Evolutionary conservation across 1,140 invertebrate species (phyloP).

Genomic region (Apis cerana): DNA sequence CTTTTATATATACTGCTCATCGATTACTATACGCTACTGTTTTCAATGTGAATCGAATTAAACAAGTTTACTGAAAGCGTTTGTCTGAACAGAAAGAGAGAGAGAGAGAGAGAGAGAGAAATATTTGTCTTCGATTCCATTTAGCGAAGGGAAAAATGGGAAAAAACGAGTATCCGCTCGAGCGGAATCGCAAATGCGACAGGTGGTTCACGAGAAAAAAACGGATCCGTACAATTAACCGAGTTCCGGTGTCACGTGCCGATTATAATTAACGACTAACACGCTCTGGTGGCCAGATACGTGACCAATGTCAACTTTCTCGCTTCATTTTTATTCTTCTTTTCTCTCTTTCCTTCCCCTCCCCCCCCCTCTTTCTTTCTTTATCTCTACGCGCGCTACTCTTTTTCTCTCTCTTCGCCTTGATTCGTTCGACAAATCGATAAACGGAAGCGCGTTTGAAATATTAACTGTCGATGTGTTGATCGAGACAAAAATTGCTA

Average conservation of each 20-base stretch:
- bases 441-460: no score
- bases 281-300: constrained; percentile 12
- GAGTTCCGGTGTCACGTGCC: constrained; percentile 47
- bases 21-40: no score
- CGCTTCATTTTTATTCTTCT: not conserved
- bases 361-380: not conserved
- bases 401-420: not conserved
- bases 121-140: no score
- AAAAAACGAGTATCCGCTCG: not conserved
- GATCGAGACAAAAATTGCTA: no score
- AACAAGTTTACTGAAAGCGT: no score
- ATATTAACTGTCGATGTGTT: not conserved
- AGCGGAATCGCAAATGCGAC: constrained; percentile 48
- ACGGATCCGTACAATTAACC: constrained; percentile 50
- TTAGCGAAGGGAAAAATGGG: not conserved
- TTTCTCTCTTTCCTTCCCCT: not conserved
- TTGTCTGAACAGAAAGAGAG: no score
- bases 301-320: constrained; percentile 18
- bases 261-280: constrained; percentile 58
- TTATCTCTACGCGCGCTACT: not conserved
- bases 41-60: no score
- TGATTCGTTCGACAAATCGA: not conserved
- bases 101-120: no score
- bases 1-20: not conserved
- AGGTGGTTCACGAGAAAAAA: constrained; percentile 31